Evolutionary conservation across 2,113 vertebrate genomes (phyloP).

Genomic region (Nettapus auritus): DNA sequence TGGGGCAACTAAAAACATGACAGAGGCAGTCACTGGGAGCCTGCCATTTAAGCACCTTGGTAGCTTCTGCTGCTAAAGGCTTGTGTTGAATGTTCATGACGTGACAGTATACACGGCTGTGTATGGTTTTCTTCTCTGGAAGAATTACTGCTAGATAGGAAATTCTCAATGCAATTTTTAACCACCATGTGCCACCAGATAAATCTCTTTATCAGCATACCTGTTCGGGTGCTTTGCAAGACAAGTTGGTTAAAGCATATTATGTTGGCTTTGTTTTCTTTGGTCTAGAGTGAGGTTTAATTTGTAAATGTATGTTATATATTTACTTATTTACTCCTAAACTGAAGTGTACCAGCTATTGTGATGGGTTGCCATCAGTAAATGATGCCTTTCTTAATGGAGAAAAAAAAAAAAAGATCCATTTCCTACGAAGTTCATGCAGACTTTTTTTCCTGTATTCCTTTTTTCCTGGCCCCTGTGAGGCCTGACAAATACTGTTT

Average conservation of each 20-base stretch:
- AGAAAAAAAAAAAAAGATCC: background rate
- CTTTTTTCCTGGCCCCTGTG: background rate
- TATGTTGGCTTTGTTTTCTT: background rate
- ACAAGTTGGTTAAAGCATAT: background rate
- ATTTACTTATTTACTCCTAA: background rate
- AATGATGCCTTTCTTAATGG: background rate
- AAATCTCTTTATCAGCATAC: background rate
- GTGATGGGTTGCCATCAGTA: background rate
- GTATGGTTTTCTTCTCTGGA: background rate
- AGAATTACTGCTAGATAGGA: background rate
- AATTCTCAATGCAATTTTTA: background rate
- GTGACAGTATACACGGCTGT: background rate
- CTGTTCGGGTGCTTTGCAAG: background rate
- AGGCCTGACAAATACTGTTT: background rate
- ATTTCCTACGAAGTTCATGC: background rate
- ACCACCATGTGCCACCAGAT: background rate
- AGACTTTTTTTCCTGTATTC: background rate
- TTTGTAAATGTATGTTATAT: background rate
- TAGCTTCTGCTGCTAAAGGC: background rate
- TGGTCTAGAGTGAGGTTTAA: background rate
- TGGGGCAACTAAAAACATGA: background rate
- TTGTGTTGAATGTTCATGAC: fast-evolving
- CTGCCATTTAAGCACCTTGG: background rate
- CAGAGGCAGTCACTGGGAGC: background rate
- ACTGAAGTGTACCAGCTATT: background rate